phyloP scores from a whole-genome alignment of 2,888 invertebrate species.

The Pterobdella sp. region DNA sequence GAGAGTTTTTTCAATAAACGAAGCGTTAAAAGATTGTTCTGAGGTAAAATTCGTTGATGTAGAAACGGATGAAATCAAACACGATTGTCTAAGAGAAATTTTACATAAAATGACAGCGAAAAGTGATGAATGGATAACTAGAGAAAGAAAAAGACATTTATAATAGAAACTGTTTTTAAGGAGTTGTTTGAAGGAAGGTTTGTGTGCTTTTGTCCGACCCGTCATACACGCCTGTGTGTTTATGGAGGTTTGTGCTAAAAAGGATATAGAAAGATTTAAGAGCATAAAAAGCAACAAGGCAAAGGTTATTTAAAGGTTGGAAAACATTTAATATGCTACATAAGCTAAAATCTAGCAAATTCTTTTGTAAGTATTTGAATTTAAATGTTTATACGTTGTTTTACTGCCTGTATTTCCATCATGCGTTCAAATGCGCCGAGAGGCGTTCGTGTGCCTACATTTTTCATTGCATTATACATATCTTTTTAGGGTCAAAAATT shows the following conservation, averaged over 20 bases:
- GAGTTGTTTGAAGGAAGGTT: background rate
- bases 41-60: background rate
- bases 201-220: background rate
- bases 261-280: too few relatives aligned
- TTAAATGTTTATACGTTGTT: too few relatives aligned
- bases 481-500: too few relatives aligned
- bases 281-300: too few relatives aligned
- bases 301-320: too few relatives aligned
- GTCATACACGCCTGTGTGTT: background rate
- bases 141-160: constrained; percentile 18
- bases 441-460: too few relatives aligned
- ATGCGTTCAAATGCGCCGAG: too few relatives aligned
- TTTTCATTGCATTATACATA: too few relatives aligned
- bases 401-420: too few relatives aligned
- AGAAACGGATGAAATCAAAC: background rate
- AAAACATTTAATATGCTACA: too few relatives aligned
- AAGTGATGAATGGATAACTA: constrained; percentile 17
- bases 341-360: too few relatives aligned
- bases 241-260: background rate
- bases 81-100: background rate
- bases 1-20: background rate
- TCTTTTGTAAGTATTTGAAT: too few relatives aligned
- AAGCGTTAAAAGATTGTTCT: background rate
- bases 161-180: constrained; percentile 11
- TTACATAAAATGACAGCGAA: constrained; percentile 5